Evolutionary conservation across 2,113 vertebrate species (phyloP).

Genomic region (Urocitellus parryii): DNA sequence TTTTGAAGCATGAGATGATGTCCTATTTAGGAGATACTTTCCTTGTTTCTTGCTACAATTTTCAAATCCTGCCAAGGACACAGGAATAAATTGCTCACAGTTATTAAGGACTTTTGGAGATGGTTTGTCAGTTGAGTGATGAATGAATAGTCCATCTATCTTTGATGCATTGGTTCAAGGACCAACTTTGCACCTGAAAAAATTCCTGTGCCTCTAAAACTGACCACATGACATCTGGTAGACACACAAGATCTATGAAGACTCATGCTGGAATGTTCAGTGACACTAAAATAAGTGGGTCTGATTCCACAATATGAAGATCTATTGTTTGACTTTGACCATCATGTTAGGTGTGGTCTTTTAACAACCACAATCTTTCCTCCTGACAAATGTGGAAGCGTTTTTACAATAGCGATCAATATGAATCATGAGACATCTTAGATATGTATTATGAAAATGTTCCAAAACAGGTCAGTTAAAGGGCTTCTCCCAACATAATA

Average conservation of each 20-base stretch:
- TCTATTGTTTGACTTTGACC: background rate
- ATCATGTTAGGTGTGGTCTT: background rate
- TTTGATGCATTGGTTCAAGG: background rate
- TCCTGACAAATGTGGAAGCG: background rate
- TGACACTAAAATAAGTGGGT: background rate
- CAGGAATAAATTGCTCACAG: background rate
- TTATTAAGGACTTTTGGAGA: background rate
- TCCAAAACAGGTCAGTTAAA: background rate
- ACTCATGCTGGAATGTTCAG: background rate
- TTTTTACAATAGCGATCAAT: background rate
- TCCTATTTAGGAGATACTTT: background rate
- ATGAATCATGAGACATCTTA: background rate
- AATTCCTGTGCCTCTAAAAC: background rate
- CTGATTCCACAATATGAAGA: background rate
- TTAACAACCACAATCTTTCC: background rate
- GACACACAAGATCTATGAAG: background rate
- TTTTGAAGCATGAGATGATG: background rate
- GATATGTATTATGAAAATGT: background rate
- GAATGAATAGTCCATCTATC: background rate
- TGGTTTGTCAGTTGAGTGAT: background rate
- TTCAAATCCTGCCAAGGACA: background rate
- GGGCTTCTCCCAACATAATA: background rate
- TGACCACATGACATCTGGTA: background rate
- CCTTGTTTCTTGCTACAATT: background rate
- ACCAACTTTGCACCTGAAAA: slow-evolving; percentile 17